A percentile compares a stretch with the other conserved stretches of the same genome.
Evolutionary conservation across 2,797 vertebrate species (phyloP).

Genomic region (Scleropages formosus): DNA sequence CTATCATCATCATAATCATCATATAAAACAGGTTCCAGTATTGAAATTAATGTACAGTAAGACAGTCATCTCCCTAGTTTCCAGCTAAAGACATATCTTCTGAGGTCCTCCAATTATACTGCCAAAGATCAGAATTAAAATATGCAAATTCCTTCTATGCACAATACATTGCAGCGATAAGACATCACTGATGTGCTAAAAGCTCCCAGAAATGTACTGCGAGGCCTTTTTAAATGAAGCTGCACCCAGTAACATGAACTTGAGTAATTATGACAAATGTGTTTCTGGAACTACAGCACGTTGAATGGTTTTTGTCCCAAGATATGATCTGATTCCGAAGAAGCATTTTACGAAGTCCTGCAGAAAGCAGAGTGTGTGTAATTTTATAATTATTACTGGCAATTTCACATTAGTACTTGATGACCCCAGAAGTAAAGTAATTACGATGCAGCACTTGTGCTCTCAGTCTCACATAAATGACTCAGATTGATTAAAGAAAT

Average conservation of each 20-base stretch:
- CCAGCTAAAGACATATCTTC: neutral
- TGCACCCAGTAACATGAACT: neutral
- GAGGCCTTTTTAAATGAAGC: conserved; percentile 13
- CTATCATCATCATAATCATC: too few relatives aligned
- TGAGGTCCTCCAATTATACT: neutral
- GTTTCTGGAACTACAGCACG: conserved; percentile 13
- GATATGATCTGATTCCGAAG: conserved; percentile 12
- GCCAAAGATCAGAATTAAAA: neutral
- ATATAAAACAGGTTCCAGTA: neutral
- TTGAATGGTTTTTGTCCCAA: conserved; percentile 19
- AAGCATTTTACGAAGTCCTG: conserved; percentile 10
- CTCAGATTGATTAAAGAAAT: too few relatives aligned
- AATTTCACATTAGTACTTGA: neutral
- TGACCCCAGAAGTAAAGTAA: neutral
- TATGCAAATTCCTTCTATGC: neutral
- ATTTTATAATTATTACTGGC: conserved; percentile 24
- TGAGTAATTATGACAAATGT: conserved; percentile 10
- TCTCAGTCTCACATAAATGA: too few relatives aligned
- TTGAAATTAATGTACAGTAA: neutral
- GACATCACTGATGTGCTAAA: neutral
- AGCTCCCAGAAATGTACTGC: neutral
- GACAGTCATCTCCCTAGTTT: neutral
- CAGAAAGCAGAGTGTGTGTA: neutral
- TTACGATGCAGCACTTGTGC: too few relatives aligned
- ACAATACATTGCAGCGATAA: neutral